Evolutionary conservation across 92 coral and sea anemone species (phyloP).

Genomic region (Anthopleura xanthogrammica): DNA sequence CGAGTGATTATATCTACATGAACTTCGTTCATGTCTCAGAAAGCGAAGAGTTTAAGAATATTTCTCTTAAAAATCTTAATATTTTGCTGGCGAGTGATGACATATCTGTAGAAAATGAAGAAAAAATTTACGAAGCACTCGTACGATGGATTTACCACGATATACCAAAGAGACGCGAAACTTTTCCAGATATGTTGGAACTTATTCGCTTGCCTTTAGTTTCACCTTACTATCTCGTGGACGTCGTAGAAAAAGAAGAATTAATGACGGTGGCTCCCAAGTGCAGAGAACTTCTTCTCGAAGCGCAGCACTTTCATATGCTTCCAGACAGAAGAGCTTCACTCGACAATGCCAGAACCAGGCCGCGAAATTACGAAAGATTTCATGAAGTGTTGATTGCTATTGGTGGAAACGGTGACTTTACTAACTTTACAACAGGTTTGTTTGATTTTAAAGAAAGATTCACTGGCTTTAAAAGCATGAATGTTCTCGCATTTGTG

Average conservation of each 20-base stretch:
- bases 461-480: no score
- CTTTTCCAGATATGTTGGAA: conserved; percentile 72
- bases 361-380: conserved; percentile 92
- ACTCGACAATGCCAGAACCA: conserved; percentile 80
- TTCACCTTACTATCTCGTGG: conserved; percentile 94
- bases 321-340: conserved; percentile 90
- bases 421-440: conserved; percentile 89
- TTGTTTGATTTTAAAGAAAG: not conserved
- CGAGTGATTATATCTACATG: conserved; percentile 71
- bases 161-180: conserved; percentile 62
- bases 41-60: conserved; percentile 77
- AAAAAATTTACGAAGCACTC: conserved; percentile 93
- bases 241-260: conserved; percentile 91
- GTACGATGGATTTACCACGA: conserved; percentile 85
- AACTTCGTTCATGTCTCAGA: conserved; percentile 91
- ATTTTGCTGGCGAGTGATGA: conserved; percentile 82
- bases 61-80: conserved; percentile 76
- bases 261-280: conserved; percentile 68
- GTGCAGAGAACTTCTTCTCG: conserved; percentile 81
- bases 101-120: conserved; percentile 91
- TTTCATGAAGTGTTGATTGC: conserved; percentile 94
- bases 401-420: conserved; percentile 97
- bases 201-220: conserved; percentile 89
- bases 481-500: no score
- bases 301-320: conserved; percentile 99